phyloP scores from a whole-genome alignment of 2,113 vertebrate species.

The Nannobrachium achirus region DNA sequence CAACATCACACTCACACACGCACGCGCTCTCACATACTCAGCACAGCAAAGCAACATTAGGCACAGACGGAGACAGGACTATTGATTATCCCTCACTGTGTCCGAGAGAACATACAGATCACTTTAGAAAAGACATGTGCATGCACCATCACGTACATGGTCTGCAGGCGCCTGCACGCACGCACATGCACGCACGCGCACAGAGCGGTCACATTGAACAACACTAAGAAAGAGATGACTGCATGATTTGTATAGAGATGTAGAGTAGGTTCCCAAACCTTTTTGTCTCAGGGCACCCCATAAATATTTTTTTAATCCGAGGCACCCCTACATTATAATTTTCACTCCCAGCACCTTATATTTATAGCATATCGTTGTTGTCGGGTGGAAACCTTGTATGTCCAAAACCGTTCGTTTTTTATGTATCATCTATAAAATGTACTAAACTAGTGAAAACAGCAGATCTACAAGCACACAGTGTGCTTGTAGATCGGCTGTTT shows the following conservation, averaged over 20 bases:
- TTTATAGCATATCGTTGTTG: too few species aligned
- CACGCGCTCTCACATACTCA: conserved; percentile 20
- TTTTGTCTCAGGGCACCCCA: too few species aligned
- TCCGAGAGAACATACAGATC: conserved; percentile 58
- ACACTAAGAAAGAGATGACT: neutral
- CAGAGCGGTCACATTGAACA: conserved; percentile 15
- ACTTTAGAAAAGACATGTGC: conserved; percentile 43
- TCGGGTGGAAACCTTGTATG: too few species aligned
- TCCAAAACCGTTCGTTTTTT: too few species aligned
- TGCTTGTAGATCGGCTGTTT: too few species aligned
- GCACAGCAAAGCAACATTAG: conserved; percentile 6
- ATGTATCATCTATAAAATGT: too few species aligned
- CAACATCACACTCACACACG: conserved; percentile 6
- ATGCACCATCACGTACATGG: neutral
- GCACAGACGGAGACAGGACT: conserved; percentile 42
- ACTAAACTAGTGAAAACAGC: too few species aligned
- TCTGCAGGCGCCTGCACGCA: neutral
- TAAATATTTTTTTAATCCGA: too few species aligned
- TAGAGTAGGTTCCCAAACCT: too few species aligned
- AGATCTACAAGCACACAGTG: too few species aligned
- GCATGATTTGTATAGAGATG: neutral
- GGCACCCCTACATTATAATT: too few species aligned
- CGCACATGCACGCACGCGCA: neutral
- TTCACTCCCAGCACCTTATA: too few species aligned
- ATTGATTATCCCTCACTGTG: conserved; percentile 62